Percentiles rank a stretch among this genome's conserved stretches.
Conservation (phyloP, 1,140 invertebrate genomes). For the Latrodectus geometricus region DNA sequence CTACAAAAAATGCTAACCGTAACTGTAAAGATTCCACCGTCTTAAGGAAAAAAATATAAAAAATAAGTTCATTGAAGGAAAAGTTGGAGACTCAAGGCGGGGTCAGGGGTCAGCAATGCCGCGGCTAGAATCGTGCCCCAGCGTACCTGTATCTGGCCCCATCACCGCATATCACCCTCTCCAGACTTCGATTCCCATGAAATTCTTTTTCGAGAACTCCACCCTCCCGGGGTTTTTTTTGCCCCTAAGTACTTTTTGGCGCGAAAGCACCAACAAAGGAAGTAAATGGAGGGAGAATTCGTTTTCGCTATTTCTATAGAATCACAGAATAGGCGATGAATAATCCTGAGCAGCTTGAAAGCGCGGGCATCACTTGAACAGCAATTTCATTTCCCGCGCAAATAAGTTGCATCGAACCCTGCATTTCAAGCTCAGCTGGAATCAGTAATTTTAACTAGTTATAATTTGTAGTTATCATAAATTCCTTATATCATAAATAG, state of each 20-base stretch:
- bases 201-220: not conserved
- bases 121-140: not conserved
- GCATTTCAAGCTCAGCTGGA: no score
- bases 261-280: constrained; percentile 22
- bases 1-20: no score
- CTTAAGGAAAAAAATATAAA: no score
- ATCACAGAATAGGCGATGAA: no score
- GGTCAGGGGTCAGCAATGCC: constrained; percentile 26
- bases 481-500: no score
- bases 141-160: constrained; percentile 4
- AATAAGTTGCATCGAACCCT: no score
- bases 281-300: constrained; percentile 26
- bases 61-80: not conserved
- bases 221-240: not conserved
- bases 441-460: no score
- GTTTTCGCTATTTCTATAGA: not conserved
- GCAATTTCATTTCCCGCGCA: no score
- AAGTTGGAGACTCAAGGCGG: not conserved
- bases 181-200: constrained; percentile 26
- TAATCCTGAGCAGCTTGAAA: no score
- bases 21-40: no score
- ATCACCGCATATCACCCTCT: not conserved
- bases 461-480: no score
- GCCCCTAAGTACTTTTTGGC: constrained; percentile 32
- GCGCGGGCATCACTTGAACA: no score